Evolutionary conservation across 2,888 invertebrate genomes (phyloP).

Genomic region (Meta bourneti): DNA sequence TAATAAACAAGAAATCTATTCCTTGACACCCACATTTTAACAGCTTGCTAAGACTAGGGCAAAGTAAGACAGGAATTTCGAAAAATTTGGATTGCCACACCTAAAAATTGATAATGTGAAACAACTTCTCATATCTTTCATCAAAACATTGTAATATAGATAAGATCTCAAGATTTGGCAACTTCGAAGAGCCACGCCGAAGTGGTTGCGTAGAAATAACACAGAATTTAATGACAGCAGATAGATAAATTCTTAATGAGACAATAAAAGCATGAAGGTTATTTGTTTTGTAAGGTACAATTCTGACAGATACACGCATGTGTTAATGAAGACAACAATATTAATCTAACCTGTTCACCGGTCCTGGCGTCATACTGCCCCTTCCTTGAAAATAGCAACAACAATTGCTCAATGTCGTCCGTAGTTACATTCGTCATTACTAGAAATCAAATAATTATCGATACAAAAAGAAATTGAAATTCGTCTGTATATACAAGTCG

Average conservation of each 20-base stretch:
- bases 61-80: no score
- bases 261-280: not conserved
- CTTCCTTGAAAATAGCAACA: conserved; percentile 67
- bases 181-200: not conserved
- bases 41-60: no score
- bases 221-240: no score
- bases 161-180: not conserved
- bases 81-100: no score
- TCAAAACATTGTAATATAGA: not conserved
- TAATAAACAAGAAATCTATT: no score
- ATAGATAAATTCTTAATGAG: not conserved
- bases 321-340: not conserved
- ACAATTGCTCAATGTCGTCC: conserved; percentile 61
- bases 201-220: not conserved
- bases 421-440: conserved; percentile 28
- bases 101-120: not conserved
- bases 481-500: not conserved
- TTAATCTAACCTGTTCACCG: conserved; percentile 70
- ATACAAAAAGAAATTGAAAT: conserved; percentile 2
- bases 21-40: no score
- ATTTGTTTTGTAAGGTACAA: not conserved
- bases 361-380: conserved; percentile 69
- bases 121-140: not conserved
- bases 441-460: not conserved
- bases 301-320: not conserved